These are phyloP conservation scores for Aphelocoma coerulescens DNA, from an alignment of 2,113 vertebrate genomes.

Conservation along the genomic window DNA sequence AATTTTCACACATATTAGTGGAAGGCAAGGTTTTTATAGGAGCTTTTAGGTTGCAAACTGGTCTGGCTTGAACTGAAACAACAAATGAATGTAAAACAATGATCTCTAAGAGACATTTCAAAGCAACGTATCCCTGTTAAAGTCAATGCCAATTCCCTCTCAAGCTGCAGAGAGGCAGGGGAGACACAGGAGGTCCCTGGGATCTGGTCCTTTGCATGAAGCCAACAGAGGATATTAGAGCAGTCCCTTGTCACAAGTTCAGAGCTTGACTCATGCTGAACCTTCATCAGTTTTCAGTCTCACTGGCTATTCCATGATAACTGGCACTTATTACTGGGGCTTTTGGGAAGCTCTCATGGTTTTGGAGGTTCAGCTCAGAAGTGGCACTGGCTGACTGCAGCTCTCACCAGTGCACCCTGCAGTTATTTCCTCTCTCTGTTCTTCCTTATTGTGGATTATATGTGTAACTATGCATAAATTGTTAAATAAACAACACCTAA, in stretches of 20 bases:
- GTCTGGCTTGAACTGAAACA: not conserved
- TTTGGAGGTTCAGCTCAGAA: not conserved
- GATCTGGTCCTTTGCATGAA: not conserved
- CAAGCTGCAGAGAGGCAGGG: not conserved
- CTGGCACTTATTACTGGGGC: not conserved
- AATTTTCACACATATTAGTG: not conserved
- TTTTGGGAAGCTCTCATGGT: not conserved
- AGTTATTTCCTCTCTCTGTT: not conserved
- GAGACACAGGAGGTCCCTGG: not conserved
- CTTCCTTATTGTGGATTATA: not conserved
- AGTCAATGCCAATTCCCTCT: not conserved
- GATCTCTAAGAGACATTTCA: not conserved
- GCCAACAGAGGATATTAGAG: not conserved
- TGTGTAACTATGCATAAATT: not conserved
- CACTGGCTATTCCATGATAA: not conserved
- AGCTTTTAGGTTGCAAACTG: not conserved
- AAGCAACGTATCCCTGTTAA: not conserved
- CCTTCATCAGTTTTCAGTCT: not conserved
- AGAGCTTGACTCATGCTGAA: not conserved
- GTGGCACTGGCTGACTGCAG: not conserved
- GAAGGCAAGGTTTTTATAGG: not conserved
- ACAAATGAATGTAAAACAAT: not conserved
- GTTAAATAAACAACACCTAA: not conserved
- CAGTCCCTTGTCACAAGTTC: not conserved
- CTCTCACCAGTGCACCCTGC: not conserved